phyloP scores from a whole-genome alignment of 2,888 invertebrate genomes.

The Sesia apiformis region DNA sequence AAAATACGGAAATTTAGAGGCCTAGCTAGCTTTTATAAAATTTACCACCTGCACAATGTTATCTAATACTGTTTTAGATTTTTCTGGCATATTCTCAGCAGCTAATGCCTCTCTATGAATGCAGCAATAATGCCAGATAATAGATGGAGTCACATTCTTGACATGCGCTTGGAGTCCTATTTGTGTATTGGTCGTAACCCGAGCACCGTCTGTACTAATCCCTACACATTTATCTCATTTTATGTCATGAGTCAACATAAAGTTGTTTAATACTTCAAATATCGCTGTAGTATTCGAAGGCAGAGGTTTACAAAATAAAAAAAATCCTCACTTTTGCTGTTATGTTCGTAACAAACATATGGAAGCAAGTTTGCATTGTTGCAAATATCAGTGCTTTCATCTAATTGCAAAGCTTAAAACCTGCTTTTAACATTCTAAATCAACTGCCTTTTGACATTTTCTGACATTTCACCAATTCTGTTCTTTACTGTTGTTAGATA shows the following conservation, averaged over 20 bases:
- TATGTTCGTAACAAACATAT: not conserved
- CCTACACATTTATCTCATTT: not conserved
- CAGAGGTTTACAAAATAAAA: not conserved
- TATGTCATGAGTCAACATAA: not conserved
- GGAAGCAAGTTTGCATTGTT: not conserved
- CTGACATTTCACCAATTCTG: constrained; percentile 8
- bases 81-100: not conserved
- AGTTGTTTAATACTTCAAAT: not conserved
- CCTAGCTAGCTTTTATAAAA: not conserved
- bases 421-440: constrained; percentile 11
- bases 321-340: not conserved
- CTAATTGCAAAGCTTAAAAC: constrained; percentile 1
- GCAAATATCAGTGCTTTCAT: not conserved
- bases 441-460: constrained; percentile 9
- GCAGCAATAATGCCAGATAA: not conserved
- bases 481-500: not conserved
- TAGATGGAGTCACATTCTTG: constrained; percentile 1
- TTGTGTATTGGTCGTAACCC: not conserved
- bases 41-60: not conserved
- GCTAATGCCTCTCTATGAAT: constrained; percentile 2
- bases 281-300: not conserved
- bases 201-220: not conserved
- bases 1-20: constrained; percentile 1
- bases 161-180: not conserved
- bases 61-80: not conserved